Evolutionary conservation across 2,888 invertebrate genomes (phyloP), one percentile per base, ranked within the genome.

Genomic region (Thereva unica): DNA sequence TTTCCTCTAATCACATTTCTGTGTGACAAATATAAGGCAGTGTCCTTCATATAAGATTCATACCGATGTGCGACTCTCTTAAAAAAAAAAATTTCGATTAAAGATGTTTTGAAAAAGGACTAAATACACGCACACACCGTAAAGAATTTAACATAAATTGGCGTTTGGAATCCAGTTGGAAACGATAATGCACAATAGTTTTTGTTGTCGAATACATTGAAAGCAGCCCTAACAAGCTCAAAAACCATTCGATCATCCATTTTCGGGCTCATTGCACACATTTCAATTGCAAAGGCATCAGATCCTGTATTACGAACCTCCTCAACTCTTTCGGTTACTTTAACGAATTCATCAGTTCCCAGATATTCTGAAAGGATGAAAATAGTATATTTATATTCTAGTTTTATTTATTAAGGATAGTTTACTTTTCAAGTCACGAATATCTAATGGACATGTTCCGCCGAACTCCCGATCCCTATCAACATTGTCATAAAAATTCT

Each of bases 261-360:
- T 57, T 82, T 82, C 0, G 84, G 80, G 3, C 82, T 76, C 12
- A 85, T 77, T 2, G 84, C 85, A 71, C 85, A 85, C 12, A 89
- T 74, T 75, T 89, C 88, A 52, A 89, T 78, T 12, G 83, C 82
- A 74, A 89, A 87, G 0, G 87, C 89, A 75, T 88, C 87, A 7
- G 53, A n/a, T 1, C 41, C n/a, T 3, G n/a, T 12, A 23, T 6
- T 9, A 41, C 12, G 12, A 7, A 38, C n/a, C 9, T 23, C 1
- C 0, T 41, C 23, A 12, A 1, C 0, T n/a, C 8, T 55, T 23
- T 42, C 34, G 1, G 1, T 23, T 23, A 23, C 23, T 2, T 23
- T 23, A 23, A 23, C 23, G 23, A 23, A 23, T 23, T 23, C 23
- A 23, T 23, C 23, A 23, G 23, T 2, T 2, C 23, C 2, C 23